Base-by-base conservation (phyloP, 2,888 invertebrate genomes). In the Blera fallax region DNA sequence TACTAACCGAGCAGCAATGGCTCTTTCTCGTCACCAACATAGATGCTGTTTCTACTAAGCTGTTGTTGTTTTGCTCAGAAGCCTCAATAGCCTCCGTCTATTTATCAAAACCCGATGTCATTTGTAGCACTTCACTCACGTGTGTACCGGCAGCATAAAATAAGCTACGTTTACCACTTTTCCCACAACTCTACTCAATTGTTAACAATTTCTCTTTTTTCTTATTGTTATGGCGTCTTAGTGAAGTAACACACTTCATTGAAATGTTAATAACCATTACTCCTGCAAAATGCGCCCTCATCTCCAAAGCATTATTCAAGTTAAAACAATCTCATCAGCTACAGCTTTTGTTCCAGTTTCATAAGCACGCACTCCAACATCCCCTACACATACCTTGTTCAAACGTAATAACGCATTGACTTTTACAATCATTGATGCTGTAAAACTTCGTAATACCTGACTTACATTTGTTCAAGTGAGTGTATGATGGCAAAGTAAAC, bases 401-500 rank as follows among this genome's bases (percentile, higher is more conserved):
- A 5, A 56, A 64, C n/a, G 69, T 76, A 70, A 40, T 45, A 65
- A 52, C 65, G 27, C 62, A 67, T 62, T 56, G 73, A 69, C 62
- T 73, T 69, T 62, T 54, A 85, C 58, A 54, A 52, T 65, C 60
- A 76, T 85, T 64, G 70, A 76, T 70, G 84, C 40, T 76, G 70
- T 60, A 70, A 52, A 76, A 60, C 74, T 37, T 11, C 21, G 40
- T 45, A 16, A 64, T 64, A 14, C 29, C 14, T 43, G 24, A 58
- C 70, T 58, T 58, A 73, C 62, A 70, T 48, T 32, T 77, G 50
- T 7, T 52, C 65, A 62, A 69, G 70, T 67, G 65, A 54, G 72
- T 82, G 54, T 77, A 64, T 77, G 60, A 78, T 54, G 52, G 73
- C 65, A 52, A 82, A 77, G 43, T 56, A 76, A 70, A 76, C 34